These are phyloP conservation scores for Megaleporinus macrocephalus DNA, from an alignment of 2,113 vertebrate genomes.

Conservation along the genomic window DNA sequence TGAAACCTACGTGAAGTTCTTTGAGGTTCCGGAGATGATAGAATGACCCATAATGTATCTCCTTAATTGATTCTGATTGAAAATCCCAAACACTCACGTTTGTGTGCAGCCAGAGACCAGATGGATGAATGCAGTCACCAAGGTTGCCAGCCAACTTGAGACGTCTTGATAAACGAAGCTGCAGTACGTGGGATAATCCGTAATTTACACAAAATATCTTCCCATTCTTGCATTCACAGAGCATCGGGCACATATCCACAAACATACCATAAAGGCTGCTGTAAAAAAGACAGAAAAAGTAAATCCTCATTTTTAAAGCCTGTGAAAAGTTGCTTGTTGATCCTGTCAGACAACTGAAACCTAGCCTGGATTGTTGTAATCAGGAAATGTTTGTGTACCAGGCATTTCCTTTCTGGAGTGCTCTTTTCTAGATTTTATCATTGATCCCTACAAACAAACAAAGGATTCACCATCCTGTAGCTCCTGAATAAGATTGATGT, in stretches of 20 bases:
- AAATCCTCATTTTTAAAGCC: neutral
- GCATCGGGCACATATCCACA: neutral
- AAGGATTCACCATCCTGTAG: neutral
- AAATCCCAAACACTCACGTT: constrained; percentile 38
- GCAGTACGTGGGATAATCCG: constrained; percentile 4
- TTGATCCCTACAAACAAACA: constrained; percentile 7
- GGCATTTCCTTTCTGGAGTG: constrained; percentile 1
- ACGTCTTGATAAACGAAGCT: neutral
- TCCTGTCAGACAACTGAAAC: neutral
- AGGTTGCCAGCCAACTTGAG: constrained; percentile 28
- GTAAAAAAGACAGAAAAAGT: neutral
- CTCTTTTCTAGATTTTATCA: constrained; percentile 9
- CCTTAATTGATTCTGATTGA: constrained; percentile 14
- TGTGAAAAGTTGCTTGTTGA: neutral
- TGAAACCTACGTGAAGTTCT: constrained; percentile 35
- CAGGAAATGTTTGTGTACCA: neutral
- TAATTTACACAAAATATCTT: constrained; percentile 3
- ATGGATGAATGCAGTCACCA: neutral
- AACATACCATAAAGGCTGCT: neutral
- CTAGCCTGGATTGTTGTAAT: neutral
- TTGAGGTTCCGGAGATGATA: constrained; percentile 21
- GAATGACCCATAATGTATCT: constrained; percentile 20
- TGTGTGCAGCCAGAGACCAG: constrained; percentile 8
- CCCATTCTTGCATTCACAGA: constrained; percentile 16
- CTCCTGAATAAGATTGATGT: neutral